These are phyloP conservation scores for Rhabdomys dilectus DNA, from an alignment of 2,113 vertebrate species.

Conservation along the genomic window DNA sequence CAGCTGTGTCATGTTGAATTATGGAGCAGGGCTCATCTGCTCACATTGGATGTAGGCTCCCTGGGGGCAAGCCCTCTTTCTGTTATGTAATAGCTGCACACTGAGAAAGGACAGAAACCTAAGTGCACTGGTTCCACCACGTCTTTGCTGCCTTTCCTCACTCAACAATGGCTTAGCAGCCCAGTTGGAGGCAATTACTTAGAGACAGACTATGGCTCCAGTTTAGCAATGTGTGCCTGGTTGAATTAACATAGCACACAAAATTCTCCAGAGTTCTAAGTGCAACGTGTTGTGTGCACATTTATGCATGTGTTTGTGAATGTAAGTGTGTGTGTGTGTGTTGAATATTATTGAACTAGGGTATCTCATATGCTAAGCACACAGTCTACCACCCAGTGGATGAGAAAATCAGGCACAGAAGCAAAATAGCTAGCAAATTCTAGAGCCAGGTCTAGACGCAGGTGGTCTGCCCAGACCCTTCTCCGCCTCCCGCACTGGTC, in stretches of 20 bases:
- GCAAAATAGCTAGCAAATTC: background rate
- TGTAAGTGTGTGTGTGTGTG: background rate
- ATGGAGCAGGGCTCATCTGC: background rate
- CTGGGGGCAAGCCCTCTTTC: background rate
- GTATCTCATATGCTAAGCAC: background rate
- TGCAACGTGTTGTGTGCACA: background rate
- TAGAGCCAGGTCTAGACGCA: background rate
- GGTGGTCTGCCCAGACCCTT: background rate
- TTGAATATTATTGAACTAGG: background rate
- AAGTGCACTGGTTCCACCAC: background rate
- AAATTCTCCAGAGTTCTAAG: background rate
- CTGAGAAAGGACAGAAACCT: background rate
- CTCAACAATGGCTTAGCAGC: background rate
- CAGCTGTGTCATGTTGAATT: background rate
- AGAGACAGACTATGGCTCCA: background rate
- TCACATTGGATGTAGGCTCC: background rate
- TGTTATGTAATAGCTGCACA: background rate
- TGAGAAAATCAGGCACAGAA: conserved; percentile 28
- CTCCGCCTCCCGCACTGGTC: background rate
- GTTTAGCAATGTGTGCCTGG: background rate
- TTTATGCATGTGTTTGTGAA: background rate
- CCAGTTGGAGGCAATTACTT: background rate
- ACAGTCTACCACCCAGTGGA: background rate
- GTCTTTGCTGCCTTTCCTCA: background rate
- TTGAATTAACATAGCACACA: background rate